Base-by-base conservation (phyloP, 2,797 vertebrate species). In the Enteromius thamalakanensis region DNA sequence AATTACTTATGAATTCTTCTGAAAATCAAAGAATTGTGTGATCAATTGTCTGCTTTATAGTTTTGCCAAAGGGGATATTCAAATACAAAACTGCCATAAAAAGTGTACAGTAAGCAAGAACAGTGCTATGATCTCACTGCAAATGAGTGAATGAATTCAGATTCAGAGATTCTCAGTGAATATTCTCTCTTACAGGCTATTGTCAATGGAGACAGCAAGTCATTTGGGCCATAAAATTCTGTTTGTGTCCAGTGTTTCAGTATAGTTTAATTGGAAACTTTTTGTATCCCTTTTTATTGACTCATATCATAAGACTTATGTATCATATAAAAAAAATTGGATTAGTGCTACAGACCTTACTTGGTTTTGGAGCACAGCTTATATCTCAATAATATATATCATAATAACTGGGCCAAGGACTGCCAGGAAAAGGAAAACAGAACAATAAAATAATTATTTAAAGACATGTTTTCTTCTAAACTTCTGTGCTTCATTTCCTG, bases 391-490 rank as follows among this genome's bases (percentile, higher is more conserved):
- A n/a, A 55, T 21, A 55, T 40, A 40, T 14, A 11, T 55, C 8
- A 21, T 55, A n/a, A 55, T n/a, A 34, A 19, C 29, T 65, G 15
- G 29, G 15, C 29, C 29, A 65, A 34, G 9, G 32, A 10, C 15
- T 65, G 67, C 12, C 17, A 47, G 34, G 65, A 84, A 84, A 80
- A 75, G 10, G 49, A 79, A 55, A 47, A 64, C n/a, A n/a, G n/a
- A n/a, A n/a, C n/a, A n/a, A n/a, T n/a, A n/a, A n/a, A n/a, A n/a
- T 47, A 1, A 58, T 81, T 37, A 58, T 85, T 51, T 15, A 51
- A 53, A 76, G 37, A 19, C 62, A 86, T 9, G 60, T 76, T 49
- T 75, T 75, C 76, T 77, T 70, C 64, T 14, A 40, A 80, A 80
- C 19, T n/a, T 17, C 34, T 7, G 32, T 55, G 51, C 62, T 15